Evolutionary conservation across 1,140 invertebrate species (phyloP), one percentile per base, ranked within the genome.

Genomic region (Drosophila nikananu): DNA sequence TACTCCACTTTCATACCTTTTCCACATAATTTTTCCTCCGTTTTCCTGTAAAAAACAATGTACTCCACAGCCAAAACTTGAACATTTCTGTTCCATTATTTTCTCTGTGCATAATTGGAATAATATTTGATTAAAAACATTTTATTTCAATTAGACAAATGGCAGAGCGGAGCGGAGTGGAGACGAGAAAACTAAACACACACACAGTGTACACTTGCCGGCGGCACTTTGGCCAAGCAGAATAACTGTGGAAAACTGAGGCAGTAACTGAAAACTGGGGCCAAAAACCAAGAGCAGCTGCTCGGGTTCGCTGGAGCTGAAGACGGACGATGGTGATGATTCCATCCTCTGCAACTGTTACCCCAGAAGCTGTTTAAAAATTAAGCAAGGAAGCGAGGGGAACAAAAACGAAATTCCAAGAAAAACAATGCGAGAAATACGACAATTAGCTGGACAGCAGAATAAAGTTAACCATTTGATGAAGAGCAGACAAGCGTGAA

Each of bases 1-100:
- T 32, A 21, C 19, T 10, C 2, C 3, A 10, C 30, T 27, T 58
- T n/a, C 12, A 4, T 99, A 99, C 94, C 99, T 23, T 25, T 27
- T 7, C 12, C 1, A 4, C 3, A 17, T 27, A 1, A 15, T 57
- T n/a, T n/a, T 39, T 13, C 13, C 10, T 10, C 25, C 17, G 5
- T 21, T 37, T 55, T 67, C 12, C 9, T 12, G 25, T 15, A 13
- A 32, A 62, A 42, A 30, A 37, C 25, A 51, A 39, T 12, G 23
- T 35, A 13, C 49, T 46, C 44, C 7, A 19, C 35, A 32, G 12
- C 5, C 19, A 12, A 32, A 44, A 44, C 52, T 35, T 39, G 27
- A 59, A 78, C 78, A 68, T 51, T 83, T 87, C 59, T n/a, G 61
- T 68, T 27, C 55, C 75, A 68, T 82, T 91, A 74, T 82, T 90